phyloP scores from a whole-genome alignment of 2,113 vertebrate genomes.

The Platycercus adscitus region DNA sequence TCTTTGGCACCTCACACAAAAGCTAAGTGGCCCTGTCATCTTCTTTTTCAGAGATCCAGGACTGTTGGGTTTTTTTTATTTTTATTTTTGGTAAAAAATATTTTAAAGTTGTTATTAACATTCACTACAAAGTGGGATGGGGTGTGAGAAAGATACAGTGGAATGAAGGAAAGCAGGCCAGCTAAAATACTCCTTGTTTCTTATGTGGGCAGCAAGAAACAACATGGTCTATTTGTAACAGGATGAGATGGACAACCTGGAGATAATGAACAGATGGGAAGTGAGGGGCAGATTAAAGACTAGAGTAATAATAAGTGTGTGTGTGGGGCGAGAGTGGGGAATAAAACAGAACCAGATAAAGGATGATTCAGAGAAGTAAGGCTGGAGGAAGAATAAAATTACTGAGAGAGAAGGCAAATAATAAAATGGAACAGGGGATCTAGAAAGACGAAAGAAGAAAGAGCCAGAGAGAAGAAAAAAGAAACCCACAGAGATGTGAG shows the following conservation, averaged over 20 bases:
- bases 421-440: background rate
- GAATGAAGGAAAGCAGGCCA: background rate
- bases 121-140: background rate
- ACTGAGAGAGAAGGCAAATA: background rate
- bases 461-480: background rate
- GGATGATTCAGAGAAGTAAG: background rate
- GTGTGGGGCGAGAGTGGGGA: background rate
- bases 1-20: background rate
- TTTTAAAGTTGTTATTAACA: slow-evolving; percentile 7
- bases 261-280: slow-evolving; percentile 54
- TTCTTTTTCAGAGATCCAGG: background rate
- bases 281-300: slow-evolving; percentile 7
- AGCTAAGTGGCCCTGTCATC: background rate
- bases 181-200: background rate
- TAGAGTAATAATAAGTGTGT: background rate
- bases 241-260: slow-evolving; percentile 28
- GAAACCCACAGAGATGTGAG: background rate
- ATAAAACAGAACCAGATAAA: background rate
- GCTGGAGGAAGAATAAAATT: background rate
- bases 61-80: background rate
- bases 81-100: background rate
- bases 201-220: slow-evolving; percentile 27
- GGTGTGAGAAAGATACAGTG: background rate
- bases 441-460: background rate
- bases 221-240: background rate